phyloP scores from a whole-genome alignment of 2,113 vertebrate species.

The Hemiprocne comata region DNA sequence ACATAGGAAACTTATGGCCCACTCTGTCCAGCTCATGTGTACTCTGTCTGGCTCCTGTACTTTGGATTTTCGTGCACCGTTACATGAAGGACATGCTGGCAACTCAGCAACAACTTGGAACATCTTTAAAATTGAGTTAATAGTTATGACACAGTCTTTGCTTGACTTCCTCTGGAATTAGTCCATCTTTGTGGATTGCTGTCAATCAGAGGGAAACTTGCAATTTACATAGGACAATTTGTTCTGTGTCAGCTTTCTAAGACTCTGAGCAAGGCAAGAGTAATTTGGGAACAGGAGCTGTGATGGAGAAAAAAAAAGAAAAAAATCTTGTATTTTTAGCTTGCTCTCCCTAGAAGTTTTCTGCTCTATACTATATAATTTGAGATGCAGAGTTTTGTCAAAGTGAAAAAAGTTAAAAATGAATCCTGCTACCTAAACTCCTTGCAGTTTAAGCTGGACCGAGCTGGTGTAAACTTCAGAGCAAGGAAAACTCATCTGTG shows the following conservation, averaged over 20 bases:
- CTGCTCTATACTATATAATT: slow-evolving; percentile 47
- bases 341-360: slow-evolving; percentile 48
- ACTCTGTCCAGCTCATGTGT: not conserved
- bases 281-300: slow-evolving; percentile 65
- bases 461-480: not conserved
- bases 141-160: slow-evolving; percentile 13
- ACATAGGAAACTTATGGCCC: not conserved
- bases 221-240: slow-evolving; percentile 68
- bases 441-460: not conserved
- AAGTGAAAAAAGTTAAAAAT: slow-evolving; percentile 14
- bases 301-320: slow-evolving; percentile 16
- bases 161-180: slow-evolving; percentile 64
- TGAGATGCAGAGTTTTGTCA: not conserved
- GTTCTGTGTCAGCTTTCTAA: slow-evolving; percentile 66
- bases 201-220: slow-evolving; percentile 55
- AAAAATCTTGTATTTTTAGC: slow-evolving; percentile 51
- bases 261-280: slow-evolving; percentile 50
- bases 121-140: slow-evolving; percentile 29
- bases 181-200: slow-evolving; percentile 58
- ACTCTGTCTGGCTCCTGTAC: not conserved
- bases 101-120: not conserved
- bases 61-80: accelerated
- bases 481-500: not conserved
- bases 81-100: not conserved
- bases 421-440: not conserved